Evolutionary conservation across 2,888 invertebrate genomes (phyloP), one percentile per base, ranked within the genome.

Genomic region (Amiota minor): DNA sequence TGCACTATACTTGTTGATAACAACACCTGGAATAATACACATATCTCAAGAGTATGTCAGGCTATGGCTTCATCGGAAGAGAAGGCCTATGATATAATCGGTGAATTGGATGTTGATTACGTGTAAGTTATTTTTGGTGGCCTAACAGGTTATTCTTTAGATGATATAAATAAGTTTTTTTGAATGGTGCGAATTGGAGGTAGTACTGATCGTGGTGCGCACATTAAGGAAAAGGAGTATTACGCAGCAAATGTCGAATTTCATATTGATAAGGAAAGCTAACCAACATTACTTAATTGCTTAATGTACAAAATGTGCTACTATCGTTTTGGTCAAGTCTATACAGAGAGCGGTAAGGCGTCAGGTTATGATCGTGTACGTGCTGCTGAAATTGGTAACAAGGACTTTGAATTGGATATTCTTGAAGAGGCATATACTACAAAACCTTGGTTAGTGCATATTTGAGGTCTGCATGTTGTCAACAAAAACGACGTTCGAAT

Each of bases 231-330:
- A 91, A 93, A 94, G 86, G 98, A 99, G 91, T 99, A 98, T 90
- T 99, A 98, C 91, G 98, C 98, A 69, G 93, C 97, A 0, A 93
- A 94, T 79, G 99, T 99, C 2, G 99, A 99, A 92, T 99, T 98
- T 91, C 92, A 98, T 61, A 95, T 99, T 1, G 99, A 99, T 91
- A 95, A 95, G 81, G 98, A 98, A 88, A 98, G 98, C 56, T 96
- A 98, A 1, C 93, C 93, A 49, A 95, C 95, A 18, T 92, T 99
- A 81, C 94, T 98, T 82, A 98, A 99, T 91, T 98, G 97, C 87
- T 93, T 99, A 77, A 99, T 99, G 99, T 99, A 99, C 92, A 99
- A 99, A 92, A 96, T 99, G 96, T 98, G 98, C 91, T 99, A 99
- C 90, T 98, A 99, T 91, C 93, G 97, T 87, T 99, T 99, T 89